These are phyloP conservation scores for Dreissena rostriformis DNA, from an alignment of 1,140 invertebrate genomes.

Conservation along the genomic window DNA sequence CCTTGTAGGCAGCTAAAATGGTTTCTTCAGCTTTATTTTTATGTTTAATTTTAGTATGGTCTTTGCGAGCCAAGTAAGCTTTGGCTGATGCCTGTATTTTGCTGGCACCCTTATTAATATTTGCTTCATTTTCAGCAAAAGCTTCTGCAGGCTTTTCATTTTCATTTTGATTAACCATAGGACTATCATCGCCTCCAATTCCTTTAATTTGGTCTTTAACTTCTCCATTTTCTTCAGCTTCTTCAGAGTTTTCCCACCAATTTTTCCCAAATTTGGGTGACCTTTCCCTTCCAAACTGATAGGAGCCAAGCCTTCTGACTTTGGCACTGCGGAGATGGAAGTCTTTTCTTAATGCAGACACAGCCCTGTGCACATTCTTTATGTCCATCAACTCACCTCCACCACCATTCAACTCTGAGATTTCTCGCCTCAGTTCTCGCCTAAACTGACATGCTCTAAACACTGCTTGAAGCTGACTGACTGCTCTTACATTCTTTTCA, in stretches of 20 bases:
- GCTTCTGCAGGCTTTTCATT: background rate
- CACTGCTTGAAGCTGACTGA: constrained; percentile 42
- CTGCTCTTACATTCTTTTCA: constrained; percentile 51
- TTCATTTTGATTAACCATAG: background rate
- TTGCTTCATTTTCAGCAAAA: background rate
- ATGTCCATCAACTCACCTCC: constrained; percentile 45
- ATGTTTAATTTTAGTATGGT: background rate
- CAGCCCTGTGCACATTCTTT: constrained; percentile 44
- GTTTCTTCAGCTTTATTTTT: constrained; percentile 4
- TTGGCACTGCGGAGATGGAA: constrained; percentile 43
- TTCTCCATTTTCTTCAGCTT: background rate
- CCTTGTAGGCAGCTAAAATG: constrained; percentile 42
- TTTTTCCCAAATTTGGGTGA: background rate
- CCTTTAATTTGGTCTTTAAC: background rate
- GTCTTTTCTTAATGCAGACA: constrained; percentile 48
- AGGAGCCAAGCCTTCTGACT: constrained; percentile 40
- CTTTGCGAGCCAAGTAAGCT: background rate
- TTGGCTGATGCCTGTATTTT: background rate
- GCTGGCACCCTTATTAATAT: background rate
- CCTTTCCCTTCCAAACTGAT: constrained; percentile 25
- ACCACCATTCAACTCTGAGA: constrained; percentile 46
- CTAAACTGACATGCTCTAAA: constrained; percentile 43
- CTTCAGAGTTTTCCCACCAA: constrained; percentile 39
- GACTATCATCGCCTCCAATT: background rate
- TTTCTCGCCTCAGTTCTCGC: constrained; percentile 40